These are phyloP conservation scores for Spea hammondii DNA, from an alignment of 2,797 vertebrate genomes.

Conservation along the genomic window DNA sequence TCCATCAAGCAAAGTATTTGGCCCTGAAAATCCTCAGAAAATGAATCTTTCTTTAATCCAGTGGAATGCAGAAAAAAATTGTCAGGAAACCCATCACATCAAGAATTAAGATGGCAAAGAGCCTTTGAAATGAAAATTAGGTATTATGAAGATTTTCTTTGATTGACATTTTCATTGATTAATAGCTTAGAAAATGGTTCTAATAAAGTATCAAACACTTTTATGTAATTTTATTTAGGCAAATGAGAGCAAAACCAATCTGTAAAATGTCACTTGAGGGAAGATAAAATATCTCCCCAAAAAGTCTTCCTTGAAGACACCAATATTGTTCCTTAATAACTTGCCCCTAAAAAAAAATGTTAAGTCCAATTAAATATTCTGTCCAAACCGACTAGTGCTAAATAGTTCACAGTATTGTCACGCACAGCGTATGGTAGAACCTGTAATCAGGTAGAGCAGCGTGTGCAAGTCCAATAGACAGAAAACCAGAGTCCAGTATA, in stretches of 20 bases:
- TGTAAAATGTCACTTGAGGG: conserved; percentile 16
- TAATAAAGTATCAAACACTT: conserved; percentile 39
- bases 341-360: background rate
- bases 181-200: conserved; percentile 45
- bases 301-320: background rate
- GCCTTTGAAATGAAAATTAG: conserved; percentile 51
- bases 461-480: too few species aligned
- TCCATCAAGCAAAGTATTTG: conserved; percentile 31
- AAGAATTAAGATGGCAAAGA: conserved; percentile 42
- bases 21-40: conserved; percentile 40
- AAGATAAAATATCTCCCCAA: conserved; percentile 21
- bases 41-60: conserved; percentile 45
- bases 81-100: conserved; percentile 39
- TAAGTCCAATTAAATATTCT: background rate
- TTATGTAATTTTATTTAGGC: conserved; percentile 33
- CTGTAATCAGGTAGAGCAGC: too few species aligned
- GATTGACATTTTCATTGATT: conserved; percentile 44
- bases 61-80: conserved; percentile 34
- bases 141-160: conserved; percentile 47
- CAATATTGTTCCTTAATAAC: background rate
- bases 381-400: background rate
- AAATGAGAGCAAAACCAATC: conserved; percentile 24
- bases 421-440: too few species aligned
- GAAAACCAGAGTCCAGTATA: too few species aligned
- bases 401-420: background rate